phyloP scores from a whole-genome alignment of 2,113 vertebrate species.

The Malurus alboscapulatus region DNA sequence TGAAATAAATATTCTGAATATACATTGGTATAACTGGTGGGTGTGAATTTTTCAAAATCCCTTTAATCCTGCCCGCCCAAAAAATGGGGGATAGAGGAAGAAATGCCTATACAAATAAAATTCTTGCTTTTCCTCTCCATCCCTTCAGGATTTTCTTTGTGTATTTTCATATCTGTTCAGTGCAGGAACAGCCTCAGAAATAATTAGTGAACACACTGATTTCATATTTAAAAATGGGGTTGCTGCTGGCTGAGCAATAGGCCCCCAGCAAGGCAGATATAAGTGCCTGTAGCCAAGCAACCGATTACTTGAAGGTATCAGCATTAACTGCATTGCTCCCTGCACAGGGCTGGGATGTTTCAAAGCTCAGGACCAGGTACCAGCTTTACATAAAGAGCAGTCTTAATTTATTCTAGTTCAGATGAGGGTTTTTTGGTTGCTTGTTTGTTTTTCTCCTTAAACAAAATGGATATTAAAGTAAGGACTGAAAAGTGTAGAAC shows the following conservation, averaged over 20 bases:
- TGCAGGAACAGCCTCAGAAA: background rate
- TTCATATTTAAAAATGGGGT: background rate
- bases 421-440: background rate
- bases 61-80: background rate
- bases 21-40: background rate
- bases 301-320: background rate
- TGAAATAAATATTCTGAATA: background rate
- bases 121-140: background rate
- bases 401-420: background rate
- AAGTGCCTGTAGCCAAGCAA: slow-evolving; percentile 50
- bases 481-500: background rate
- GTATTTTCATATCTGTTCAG: background rate
- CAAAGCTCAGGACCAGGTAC: background rate
- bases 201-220: background rate
- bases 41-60: background rate
- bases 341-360: background rate
- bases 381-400: background rate
- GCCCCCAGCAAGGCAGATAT: background rate
- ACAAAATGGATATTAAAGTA: background rate
- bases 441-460: background rate
- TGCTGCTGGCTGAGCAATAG: slow-evolving; percentile 8
- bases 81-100: background rate
- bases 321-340: background rate
- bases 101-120: background rate
- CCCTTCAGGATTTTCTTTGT: background rate